phyloP scores from a whole-genome alignment of 1,140 invertebrate genomes.

The Rhynchophorus ferrugineus region DNA sequence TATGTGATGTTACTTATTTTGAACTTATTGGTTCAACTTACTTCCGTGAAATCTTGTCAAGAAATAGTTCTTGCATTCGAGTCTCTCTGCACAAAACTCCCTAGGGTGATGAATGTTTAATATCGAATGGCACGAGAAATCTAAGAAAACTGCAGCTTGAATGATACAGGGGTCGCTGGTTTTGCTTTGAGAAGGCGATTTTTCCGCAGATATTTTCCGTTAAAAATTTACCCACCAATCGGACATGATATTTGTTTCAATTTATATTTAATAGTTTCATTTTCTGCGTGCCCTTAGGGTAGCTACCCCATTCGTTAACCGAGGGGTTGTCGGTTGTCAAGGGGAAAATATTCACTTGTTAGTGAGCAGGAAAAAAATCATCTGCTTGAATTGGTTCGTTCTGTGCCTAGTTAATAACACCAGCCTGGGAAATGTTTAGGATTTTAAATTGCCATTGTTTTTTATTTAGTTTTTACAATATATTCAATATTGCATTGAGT shows the following conservation, averaged over 20 bases:
- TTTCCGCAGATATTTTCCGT: constrained; percentile 1
- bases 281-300: not conserved
- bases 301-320: not conserved
- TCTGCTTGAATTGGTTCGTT: not conserved
- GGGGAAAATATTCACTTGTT: not conserved
- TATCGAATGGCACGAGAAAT: not conserved
- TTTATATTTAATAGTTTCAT: constrained; percentile 22
- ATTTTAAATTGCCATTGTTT: no score
- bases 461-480: no score
- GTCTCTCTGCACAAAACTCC: not conserved
- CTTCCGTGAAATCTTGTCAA: not conserved
- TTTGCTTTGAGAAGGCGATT: not conserved
- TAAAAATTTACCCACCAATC: constrained; percentile 20
- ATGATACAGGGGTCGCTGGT: not conserved
- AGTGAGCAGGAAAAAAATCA: constrained; percentile 1
- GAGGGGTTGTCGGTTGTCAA: not conserved
- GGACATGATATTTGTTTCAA: constrained; percentile 21
- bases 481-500: no score
- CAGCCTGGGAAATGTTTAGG: no score
- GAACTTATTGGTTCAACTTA: not conserved
- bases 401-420: no score
- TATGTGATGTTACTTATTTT: no score
- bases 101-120: not conserved
- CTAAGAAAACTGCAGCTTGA: not conserved
- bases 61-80: not conserved